Evolutionary conservation across 64 coral and sea anemone species (phyloP).

Genomic region (Montipora foliosa): DNA sequence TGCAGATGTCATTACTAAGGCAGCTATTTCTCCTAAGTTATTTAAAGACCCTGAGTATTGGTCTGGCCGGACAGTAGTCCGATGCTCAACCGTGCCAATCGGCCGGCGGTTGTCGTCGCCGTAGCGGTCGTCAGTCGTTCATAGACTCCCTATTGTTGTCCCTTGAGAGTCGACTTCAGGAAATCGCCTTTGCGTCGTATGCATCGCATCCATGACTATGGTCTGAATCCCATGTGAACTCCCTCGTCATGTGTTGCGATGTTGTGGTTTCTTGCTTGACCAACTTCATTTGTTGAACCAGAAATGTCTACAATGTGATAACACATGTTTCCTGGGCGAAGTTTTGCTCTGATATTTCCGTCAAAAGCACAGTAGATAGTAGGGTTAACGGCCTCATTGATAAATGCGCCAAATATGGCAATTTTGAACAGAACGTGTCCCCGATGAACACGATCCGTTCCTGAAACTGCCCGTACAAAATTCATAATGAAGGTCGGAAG

Average conservation of each 20-base stretch:
- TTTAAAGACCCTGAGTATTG: too few species aligned
- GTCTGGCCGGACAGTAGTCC: too few species aligned
- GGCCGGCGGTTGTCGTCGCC: too few species aligned
- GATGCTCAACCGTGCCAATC: too few species aligned
- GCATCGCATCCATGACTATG: neutral
- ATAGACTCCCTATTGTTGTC: too few species aligned
- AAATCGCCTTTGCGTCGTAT: too few species aligned
- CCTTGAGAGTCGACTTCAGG: too few species aligned
- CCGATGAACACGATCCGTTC: neutral
- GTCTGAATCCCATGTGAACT: neutral
- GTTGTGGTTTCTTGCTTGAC: neutral
- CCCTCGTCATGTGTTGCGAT: neutral
- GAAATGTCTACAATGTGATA: neutral
- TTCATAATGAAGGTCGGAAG: constrained; percentile 29
- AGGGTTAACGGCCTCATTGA: constrained; percentile 44
- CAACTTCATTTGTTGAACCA: neutral
- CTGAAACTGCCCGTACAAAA: neutral
- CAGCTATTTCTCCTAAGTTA: too few species aligned
- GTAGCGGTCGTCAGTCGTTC: too few species aligned
- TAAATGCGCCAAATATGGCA: constrained; percentile 48
- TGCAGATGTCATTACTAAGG: too few species aligned
- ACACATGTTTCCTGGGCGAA: neutral
- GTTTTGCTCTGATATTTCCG: constrained; percentile 20
- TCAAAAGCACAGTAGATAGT: constrained; percentile 64
- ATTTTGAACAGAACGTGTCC: neutral